These are phyloP conservation scores for Asbolus verrucosus DNA, from an alignment of 1,140 invertebrate genomes.

Conservation along the genomic window DNA sequence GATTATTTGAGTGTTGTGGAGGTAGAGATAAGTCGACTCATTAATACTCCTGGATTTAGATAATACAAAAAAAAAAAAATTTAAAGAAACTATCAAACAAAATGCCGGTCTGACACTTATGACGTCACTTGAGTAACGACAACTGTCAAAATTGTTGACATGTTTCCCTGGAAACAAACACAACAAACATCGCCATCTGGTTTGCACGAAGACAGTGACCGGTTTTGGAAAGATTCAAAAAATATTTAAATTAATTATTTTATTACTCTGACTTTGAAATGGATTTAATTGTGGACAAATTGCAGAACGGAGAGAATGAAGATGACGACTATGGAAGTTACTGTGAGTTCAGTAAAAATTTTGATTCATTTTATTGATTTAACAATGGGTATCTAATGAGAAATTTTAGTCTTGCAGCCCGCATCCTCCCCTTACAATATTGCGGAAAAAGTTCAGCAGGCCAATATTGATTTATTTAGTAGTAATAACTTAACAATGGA, in stretches of 20 bases:
- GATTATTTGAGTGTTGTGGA: not conserved
- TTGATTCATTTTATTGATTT: conserved; percentile 35
- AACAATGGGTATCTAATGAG: conserved; percentile 13
- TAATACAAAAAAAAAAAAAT: too few species aligned
- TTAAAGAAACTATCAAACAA: too few species aligned
- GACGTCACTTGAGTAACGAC: not conserved
- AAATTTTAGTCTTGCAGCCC: conserved; percentile 62
- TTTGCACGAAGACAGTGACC: conserved; percentile 11
- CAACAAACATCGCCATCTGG: conserved; percentile 25
- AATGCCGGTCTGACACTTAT: too few species aligned
- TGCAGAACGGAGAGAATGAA: conserved; percentile 44
- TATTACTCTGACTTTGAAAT: conserved; percentile 2
- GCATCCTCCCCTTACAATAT: conserved; percentile 62
- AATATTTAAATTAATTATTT: conserved; percentile 41
- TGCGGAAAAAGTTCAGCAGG: conserved; percentile 61
- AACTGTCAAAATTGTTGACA: not conserved
- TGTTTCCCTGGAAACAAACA: conserved; percentile 35
- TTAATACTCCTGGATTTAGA: too few species aligned
- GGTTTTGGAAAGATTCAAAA: not conserved
- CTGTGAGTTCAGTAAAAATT: conserved; percentile 51
- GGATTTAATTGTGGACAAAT: conserved; percentile 16
- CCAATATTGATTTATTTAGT: conserved; percentile 60
- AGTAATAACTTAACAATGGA: conserved; percentile 46
- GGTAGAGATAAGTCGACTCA: too few species aligned
- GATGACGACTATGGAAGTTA: conserved; percentile 56